A percentile compares a stretch with the other conserved stretches of the same genome.
Evolutionary conservation across 92 coral and sea anemone species (phyloP).

Genomic region (Zoanthus solanderi): DNA sequence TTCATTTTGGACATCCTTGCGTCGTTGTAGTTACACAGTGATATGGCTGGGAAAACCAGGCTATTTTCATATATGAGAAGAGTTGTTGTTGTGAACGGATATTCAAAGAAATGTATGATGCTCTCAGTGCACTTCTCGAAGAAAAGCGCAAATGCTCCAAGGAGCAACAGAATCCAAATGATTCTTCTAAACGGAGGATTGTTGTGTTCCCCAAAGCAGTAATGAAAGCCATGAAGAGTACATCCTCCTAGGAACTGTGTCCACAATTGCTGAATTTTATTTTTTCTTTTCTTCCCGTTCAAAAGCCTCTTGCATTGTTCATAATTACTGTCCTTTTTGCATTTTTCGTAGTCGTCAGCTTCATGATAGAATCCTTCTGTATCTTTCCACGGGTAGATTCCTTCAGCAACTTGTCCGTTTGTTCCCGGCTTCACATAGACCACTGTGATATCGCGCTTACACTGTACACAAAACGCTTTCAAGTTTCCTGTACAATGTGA

Average conservation of each 20-base stretch:
- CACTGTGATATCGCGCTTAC: slow-evolving; percentile 89
- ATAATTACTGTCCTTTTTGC: slow-evolving; percentile 82
- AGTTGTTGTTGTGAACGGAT: slow-evolving; percentile 90
- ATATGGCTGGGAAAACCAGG: slow-evolving; percentile 80
- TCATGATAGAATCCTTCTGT: slow-evolving; percentile 56
- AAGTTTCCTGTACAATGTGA: slow-evolving; percentile 61
- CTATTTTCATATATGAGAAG: slow-evolving; percentile 77
- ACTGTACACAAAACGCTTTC: slow-evolving; percentile 89
- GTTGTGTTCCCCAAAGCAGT: slow-evolving; percentile 72
- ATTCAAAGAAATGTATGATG: slow-evolving; percentile 73
- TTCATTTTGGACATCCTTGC: slow-evolving; percentile 86
- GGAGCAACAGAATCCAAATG: slow-evolving; percentile 76
- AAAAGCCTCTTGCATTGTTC: slow-evolving; percentile 81
- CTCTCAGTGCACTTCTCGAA: slow-evolving; percentile 89
- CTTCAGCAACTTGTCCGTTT: slow-evolving; percentile 75
- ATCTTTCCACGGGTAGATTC: slow-evolving; percentile 67
- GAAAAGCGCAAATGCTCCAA: slow-evolving; percentile 84
- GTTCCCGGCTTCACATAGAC: slow-evolving; percentile 87
- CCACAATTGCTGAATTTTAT: slow-evolving; percentile 77
- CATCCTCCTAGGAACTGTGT: slow-evolving; percentile 75
- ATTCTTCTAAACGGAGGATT: slow-evolving; percentile 82
- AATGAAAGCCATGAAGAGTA: slow-evolving; percentile 88
- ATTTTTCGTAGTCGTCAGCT: slow-evolving; percentile 86
- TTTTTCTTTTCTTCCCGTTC: slow-evolving; percentile 75
- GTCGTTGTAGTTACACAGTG: slow-evolving; percentile 87